Conservation (phyloP, 2,113 vertebrate genomes). For the Colius striatus region DNA sequence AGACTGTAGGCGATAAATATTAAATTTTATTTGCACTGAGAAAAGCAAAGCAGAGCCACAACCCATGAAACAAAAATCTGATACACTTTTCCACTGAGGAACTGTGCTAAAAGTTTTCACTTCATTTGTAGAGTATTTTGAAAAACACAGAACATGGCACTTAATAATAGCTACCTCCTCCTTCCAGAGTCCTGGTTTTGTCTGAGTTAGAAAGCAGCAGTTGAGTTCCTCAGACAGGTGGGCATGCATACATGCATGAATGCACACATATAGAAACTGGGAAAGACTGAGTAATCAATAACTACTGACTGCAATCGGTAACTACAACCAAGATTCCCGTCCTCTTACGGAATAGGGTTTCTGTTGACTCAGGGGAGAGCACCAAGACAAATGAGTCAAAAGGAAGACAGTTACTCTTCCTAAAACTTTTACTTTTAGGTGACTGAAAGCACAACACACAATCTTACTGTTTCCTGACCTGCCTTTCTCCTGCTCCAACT, state of each 20-base stretch:
- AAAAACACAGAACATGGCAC: background rate
- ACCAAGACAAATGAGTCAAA: background rate
- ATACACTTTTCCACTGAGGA: background rate
- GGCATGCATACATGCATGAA: accelerated
- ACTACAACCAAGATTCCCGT: background rate
- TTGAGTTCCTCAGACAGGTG: background rate
- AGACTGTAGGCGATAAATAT: background rate
- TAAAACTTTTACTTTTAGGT: background rate
- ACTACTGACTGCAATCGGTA: background rate
- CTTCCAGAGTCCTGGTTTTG: background rate
- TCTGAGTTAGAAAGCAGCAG: background rate
- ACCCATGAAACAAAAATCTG: background rate
- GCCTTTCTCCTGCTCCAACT: background rate
- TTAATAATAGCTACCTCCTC: background rate
- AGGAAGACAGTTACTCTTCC: background rate
- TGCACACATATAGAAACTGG: accelerated
- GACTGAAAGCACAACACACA: background rate
- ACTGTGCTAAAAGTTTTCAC: background rate
- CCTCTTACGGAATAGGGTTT: accelerated
- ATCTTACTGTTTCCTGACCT: background rate
- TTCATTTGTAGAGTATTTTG: background rate
- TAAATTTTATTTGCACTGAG: background rate
- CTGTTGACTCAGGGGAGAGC: background rate
- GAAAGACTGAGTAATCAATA: background rate
- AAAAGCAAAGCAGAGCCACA: background rate